phyloP scores from a whole-genome alignment of 2,888 invertebrate species.

The Rhimphoctona megacephalus region DNA sequence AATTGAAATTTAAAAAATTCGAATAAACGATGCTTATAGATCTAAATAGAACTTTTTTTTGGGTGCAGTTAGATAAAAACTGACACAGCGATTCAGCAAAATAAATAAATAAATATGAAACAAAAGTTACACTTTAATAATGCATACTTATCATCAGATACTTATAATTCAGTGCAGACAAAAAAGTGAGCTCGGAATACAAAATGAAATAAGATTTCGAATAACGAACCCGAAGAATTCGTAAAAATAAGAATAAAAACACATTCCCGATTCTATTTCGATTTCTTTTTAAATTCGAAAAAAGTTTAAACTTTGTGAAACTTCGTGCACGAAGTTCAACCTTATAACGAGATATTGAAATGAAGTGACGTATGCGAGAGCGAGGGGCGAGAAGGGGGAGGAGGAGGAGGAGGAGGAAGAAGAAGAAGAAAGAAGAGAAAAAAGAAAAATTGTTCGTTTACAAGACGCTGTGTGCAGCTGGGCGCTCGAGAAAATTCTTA shows the following conservation, averaged over 20 bases:
- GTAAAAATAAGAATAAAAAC: background rate
- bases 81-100: background rate
- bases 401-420: background rate
- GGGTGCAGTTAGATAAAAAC: background rate
- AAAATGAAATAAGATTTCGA: background rate
- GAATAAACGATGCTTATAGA: too few relatives aligned
- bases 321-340: background rate
- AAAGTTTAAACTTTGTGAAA: background rate
- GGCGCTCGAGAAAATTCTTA: constrained; percentile 38
- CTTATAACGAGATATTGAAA: constrained; percentile 29
- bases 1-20: too few relatives aligned
- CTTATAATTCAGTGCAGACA: background rate
- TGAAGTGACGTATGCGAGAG: constrained; percentile 10
- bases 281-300: background rate
- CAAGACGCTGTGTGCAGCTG: constrained; percentile 53
- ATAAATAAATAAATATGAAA: background rate
- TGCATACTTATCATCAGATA: background rate
- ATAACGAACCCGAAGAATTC: background rate
- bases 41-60: too few relatives aligned
- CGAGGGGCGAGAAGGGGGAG: constrained; percentile 15
- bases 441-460: constrained; percentile 18
- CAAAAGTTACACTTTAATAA: background rate
- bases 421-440: background rate
- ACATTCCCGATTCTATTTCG: background rate
- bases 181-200: background rate